phyloP scores from a whole-genome alignment of 2,113 vertebrate species.

The Hemichromis elongatus region DNA sequence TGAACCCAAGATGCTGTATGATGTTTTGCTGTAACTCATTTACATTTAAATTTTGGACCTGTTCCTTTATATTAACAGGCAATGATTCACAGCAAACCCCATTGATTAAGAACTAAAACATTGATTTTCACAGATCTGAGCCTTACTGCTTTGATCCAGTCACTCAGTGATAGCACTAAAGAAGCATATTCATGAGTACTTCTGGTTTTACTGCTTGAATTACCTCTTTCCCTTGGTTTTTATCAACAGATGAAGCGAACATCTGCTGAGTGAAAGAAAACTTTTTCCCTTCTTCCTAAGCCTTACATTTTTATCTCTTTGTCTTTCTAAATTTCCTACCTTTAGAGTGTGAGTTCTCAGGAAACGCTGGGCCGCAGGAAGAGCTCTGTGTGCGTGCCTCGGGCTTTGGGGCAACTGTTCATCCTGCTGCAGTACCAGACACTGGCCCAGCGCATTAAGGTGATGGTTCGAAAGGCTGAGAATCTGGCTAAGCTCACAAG shows the following conservation, averaged over 20 bases:
- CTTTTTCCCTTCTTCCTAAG: neutral
- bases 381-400: neutral
- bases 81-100: neutral
- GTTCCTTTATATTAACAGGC: neutral
- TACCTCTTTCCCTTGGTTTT: neutral
- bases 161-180: neutral
- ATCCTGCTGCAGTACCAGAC: slow-evolving; percentile 81
- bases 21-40: neutral
- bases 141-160: neutral
- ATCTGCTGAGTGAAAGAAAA: slow-evolving; percentile 23
- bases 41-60: neutral
- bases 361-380: slow-evolving; percentile 17
- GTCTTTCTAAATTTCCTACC: neutral
- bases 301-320: neutral
- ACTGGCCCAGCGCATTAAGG: slow-evolving; percentile 74
- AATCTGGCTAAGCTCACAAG: slow-evolving; percentile 68
- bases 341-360: slow-evolving; percentile 66
- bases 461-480: slow-evolving; percentile 80
- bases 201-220: neutral
- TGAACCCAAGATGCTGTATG: neutral
- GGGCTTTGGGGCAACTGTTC: slow-evolving; percentile 72
- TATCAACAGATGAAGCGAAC: neutral
- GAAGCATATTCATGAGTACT: neutral
- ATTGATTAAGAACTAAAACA: neutral
- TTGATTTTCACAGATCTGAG: neutral